phyloP scores from a whole-genome alignment of 2,797 vertebrate genomes.

The Manis javanica region DNA sequence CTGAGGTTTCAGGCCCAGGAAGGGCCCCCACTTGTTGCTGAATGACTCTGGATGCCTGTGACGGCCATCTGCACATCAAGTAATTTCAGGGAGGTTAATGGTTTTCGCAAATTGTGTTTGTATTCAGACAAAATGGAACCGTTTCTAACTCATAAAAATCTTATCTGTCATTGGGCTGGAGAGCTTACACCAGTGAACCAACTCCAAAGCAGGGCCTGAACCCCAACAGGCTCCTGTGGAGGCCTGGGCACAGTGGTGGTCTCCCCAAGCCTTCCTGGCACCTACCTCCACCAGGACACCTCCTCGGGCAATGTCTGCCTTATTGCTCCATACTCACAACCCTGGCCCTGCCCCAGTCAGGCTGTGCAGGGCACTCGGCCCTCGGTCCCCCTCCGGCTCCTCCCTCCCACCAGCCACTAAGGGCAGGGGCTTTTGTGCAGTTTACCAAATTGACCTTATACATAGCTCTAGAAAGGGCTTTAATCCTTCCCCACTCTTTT shows the following conservation, averaged over 20 bases:
- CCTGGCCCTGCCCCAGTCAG: neutral
- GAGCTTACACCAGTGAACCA: neutral
- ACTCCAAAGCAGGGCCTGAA: neutral
- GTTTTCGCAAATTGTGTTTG: neutral
- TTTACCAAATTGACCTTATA: neutral
- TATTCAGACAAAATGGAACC: neutral
- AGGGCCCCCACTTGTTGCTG: neutral
- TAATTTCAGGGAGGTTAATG: neutral
- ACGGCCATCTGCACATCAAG: neutral
- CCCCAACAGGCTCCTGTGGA: neutral
- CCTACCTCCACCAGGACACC: neutral
- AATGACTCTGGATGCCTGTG: neutral
- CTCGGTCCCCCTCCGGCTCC: rapidly evolving
- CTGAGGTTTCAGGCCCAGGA: neutral
- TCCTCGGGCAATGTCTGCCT: neutral
- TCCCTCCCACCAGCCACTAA: neutral
- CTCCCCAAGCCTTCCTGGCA: neutral
- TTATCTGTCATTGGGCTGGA: neutral
- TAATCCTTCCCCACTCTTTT: neutral
- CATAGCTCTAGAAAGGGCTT: neutral
- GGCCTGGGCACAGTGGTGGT: neutral
- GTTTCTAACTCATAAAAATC: neutral
- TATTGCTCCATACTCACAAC: neutral
- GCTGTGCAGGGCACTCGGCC: neutral
- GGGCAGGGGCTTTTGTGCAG: neutral